phyloP scores from a whole-genome alignment of 2,113 vertebrate species.

The Ascaphus truei region DNA sequence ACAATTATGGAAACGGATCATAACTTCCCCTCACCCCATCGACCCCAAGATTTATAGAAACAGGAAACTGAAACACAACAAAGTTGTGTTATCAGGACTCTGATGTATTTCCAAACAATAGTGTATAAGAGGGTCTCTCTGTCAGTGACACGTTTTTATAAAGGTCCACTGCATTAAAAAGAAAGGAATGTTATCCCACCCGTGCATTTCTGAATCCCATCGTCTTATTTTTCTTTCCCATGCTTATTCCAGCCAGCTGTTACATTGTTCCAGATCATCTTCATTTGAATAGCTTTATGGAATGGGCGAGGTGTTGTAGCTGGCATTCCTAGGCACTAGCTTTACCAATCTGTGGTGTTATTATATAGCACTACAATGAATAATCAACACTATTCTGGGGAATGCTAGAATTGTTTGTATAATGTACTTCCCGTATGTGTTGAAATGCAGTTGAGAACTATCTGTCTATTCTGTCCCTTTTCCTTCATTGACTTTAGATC shows the following conservation, averaged over 20 bases:
- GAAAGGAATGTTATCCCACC: conserved; percentile 46
- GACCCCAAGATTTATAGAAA: too few species aligned
- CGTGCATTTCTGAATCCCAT: conserved; percentile 30
- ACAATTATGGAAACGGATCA: too few species aligned
- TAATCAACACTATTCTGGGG: conserved; percentile 3
- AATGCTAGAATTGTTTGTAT: too few species aligned
- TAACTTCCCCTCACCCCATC: too few species aligned
- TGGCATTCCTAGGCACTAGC: neutral
- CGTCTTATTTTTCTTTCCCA: conserved; percentile 58
- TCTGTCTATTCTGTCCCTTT: too few species aligned
- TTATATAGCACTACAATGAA: neutral
- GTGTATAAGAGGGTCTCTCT: conserved; percentile 58
- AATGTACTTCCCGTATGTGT: too few species aligned
- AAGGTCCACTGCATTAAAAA: conserved; percentile 48
- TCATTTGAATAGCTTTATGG: conserved; percentile 58
- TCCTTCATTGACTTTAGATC: too few species aligned
- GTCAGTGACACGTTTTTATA: conserved; percentile 60
- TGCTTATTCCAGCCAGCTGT: conserved; percentile 56
- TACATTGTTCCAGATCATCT: conserved; percentile 56
- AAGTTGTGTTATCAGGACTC: conserved; percentile 34
- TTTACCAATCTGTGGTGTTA: neutral
- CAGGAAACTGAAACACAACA: too few species aligned
- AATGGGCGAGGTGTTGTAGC: conserved; percentile 13
- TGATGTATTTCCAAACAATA: conserved; percentile 55
- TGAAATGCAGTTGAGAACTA: too few species aligned